Percentiles rank a stretch among this genome's conserved stretches.
These are phyloP conservation scores for Heterotilapia buettikoferi DNA, from an alignment of 2,113 vertebrate genomes.

Conservation along the genomic window DNA sequence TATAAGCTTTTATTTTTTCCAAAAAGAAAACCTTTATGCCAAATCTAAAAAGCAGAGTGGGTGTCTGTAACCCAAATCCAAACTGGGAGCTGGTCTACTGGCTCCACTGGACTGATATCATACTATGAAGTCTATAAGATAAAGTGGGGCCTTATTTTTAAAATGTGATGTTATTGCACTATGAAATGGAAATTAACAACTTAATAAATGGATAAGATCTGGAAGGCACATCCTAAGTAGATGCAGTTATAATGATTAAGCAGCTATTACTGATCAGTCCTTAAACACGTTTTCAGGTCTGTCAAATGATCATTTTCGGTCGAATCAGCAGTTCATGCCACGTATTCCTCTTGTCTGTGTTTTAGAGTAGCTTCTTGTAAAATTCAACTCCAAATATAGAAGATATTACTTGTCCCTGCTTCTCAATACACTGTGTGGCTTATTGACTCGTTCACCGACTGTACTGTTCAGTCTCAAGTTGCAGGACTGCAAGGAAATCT, in stretches of 20 bases:
- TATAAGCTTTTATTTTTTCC: background rate
- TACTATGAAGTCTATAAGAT: background rate
- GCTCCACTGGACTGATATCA: background rate
- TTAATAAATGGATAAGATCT: background rate
- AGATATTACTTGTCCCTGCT: background rate
- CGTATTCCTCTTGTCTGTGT: background rate
- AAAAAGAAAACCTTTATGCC: background rate
- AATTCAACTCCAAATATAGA: background rate
- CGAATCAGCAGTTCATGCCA: background rate
- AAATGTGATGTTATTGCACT: background rate
- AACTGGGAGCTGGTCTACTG: background rate
- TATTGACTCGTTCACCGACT: slow-evolving; percentile 29
- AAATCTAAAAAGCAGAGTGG: background rate
- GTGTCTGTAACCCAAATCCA: background rate
- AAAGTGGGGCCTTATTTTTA: background rate
- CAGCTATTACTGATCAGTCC: background rate
- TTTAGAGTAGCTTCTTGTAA: background rate
- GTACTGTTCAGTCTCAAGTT: background rate
- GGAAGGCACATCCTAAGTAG: background rate
- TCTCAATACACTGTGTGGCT: background rate
- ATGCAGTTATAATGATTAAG: background rate
- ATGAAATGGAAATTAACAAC: background rate
- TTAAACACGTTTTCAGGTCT: background rate
- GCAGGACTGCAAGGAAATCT: slow-evolving; percentile 27
- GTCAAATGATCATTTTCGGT: background rate